Conservation (phyloP, 2,888 invertebrate genomes). For the Luperina nickerlii region DNA sequence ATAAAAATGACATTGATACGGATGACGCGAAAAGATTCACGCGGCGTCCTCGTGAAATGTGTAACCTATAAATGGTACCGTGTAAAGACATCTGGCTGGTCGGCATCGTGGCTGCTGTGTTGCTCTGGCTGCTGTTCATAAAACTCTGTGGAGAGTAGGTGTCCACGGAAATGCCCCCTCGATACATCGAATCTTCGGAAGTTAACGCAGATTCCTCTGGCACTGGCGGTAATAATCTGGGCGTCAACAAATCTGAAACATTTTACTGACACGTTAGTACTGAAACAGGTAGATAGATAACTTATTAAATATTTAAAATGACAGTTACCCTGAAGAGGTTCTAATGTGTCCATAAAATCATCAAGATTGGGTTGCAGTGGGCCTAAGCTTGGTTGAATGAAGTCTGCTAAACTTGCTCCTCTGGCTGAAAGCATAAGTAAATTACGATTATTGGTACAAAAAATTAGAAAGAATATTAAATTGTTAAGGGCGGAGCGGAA, state of each 20-base stretch:
- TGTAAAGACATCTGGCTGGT: conserved; percentile 87
- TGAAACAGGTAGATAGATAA: neutral
- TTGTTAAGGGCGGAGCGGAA: too few relatives aligned
- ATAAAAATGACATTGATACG: conserved; percentile 22
- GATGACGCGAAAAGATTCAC: neutral
- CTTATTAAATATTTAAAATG: neutral
- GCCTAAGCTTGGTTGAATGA: conserved; percentile 99
- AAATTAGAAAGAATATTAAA: too few relatives aligned
- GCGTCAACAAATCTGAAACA: conserved; percentile 81
- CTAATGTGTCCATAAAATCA: conserved; percentile 97
- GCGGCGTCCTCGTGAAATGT: conserved; percentile 10
- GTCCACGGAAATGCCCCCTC: conserved; percentile 85
- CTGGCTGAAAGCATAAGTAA: conserved; percentile 91
- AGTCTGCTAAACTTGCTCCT: conserved; percentile 97
- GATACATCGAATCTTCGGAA: conserved; percentile 88
- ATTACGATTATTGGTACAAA: neutral
- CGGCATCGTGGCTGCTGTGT: conserved; percentile 81
- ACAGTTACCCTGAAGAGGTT: conserved; percentile 94
- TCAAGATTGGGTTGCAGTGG: conserved; percentile 99
- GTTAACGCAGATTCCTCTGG: conserved; percentile 90
- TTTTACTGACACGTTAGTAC: conserved; percentile 12
- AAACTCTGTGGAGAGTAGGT: conserved; percentile 81
- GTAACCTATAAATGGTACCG: conserved; percentile 70
- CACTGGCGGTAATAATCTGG: conserved; percentile 90
- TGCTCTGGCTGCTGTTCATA: conserved; percentile 74